Percentiles rank a stretch among this genome's conserved stretches.
Evolutionary conservation across 2,113 vertebrate species (phyloP).

Genomic region (Eretmochelys imbricata): DNA sequence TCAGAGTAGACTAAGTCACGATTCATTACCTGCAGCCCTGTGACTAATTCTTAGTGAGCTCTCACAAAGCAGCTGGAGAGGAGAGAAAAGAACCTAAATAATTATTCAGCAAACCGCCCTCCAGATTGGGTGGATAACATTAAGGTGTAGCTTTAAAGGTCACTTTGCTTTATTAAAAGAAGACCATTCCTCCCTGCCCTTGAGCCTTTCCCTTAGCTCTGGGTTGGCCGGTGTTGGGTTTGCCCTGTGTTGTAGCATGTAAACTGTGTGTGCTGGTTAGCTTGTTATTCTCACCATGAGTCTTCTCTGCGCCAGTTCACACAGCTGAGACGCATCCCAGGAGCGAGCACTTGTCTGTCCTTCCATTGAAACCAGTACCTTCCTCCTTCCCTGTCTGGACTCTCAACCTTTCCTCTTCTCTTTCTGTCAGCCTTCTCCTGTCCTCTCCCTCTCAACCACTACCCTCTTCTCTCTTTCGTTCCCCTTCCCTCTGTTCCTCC

Average conservation of each 20-base stretch:
- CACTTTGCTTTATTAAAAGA: not conserved
- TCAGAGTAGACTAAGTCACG: conserved; percentile 6
- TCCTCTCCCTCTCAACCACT: not conserved
- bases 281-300: not conserved
- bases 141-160: not conserved
- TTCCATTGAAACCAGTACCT: not conserved
- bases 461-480: not conserved
- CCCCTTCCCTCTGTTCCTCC: not conserved
- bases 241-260: fast-evolving
- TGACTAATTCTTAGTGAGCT: conserved; percentile 59
- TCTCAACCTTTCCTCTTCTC: not conserved
- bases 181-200: not conserved
- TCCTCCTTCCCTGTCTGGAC: not conserved
- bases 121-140: not conserved
- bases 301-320: not conserved
- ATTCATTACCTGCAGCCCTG: conserved; percentile 42
- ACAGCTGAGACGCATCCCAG: not conserved
- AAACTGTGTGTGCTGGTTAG: fast-evolving
- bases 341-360: not conserved
- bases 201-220: not conserved
- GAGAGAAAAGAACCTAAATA: conserved; percentile 10
- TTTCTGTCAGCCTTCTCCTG: not conserved
- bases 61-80: not conserved
- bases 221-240: not conserved
- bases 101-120: not conserved